Percentiles rank a stretch among this genome's conserved stretches.
Conservation (phyloP, 2,888 invertebrate genomes). For the Chloroclysta siterata region DNA sequence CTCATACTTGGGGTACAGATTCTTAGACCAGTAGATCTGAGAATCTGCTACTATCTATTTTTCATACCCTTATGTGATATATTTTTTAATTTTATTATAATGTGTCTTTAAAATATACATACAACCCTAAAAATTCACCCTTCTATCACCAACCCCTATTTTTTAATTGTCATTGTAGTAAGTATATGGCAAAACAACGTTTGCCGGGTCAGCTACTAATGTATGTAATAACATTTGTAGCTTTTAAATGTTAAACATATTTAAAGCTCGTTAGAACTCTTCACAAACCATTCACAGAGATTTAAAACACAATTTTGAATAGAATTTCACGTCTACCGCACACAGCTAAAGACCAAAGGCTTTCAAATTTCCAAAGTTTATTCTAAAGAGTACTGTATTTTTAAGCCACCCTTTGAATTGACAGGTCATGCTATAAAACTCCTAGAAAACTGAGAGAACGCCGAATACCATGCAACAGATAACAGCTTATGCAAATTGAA, state of each 20-base stretch:
- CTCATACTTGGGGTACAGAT: too few relatives aligned
- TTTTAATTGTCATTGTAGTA: too few relatives aligned
- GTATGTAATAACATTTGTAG: neutral
- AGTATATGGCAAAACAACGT: too few relatives aligned
- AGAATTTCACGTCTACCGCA: slow-evolving; percentile 9
- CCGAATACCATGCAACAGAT: slow-evolving; percentile 33
- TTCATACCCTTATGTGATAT: too few relatives aligned
- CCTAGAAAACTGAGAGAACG: slow-evolving; percentile 6
- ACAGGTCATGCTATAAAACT: neutral
- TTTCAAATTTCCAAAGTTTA: slow-evolving; percentile 12
- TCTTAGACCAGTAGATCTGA: too few relatives aligned
- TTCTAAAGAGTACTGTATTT: slow-evolving; percentile 21
- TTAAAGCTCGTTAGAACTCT: neutral
- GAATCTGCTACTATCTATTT: too few relatives aligned
- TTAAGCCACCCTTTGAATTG: slow-evolving; percentile 23
- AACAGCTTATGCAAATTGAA: slow-evolving; percentile 55
- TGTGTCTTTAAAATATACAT: too few relatives aligned
- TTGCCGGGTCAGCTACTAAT: too few relatives aligned
- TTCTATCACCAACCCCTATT: too few relatives aligned
- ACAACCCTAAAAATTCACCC: too few relatives aligned
- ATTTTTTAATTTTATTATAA: too few relatives aligned
- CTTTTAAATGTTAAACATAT: neutral
- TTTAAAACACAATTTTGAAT: slow-evolving; percentile 10
- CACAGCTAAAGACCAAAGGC: slow-evolving; percentile 11
- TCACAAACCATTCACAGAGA: slow-evolving; percentile 1